Conservation (phyloP, 2,888 invertebrate species). For the Eurois occulta region DNA sequence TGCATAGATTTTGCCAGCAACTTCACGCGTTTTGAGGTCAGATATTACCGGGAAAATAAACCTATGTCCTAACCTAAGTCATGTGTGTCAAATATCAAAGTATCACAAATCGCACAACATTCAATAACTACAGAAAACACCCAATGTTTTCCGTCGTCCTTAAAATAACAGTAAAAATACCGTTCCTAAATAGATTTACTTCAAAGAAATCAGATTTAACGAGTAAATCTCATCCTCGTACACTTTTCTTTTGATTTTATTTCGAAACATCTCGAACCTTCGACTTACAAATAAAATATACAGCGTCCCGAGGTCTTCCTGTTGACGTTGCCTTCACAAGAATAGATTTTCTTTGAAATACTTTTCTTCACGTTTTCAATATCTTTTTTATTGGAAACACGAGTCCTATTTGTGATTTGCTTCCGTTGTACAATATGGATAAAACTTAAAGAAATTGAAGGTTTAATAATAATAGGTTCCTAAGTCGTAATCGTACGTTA, state of each 20-base stretch:
- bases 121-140: background rate
- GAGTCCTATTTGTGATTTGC: background rate
- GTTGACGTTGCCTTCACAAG: conserved; percentile 17
- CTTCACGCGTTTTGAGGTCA: background rate
- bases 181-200: conserved; percentile 1
- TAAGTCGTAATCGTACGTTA: too few species aligned
- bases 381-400: conserved; percentile 11
- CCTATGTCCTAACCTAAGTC: background rate
- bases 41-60: background rate
- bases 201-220: conserved; percentile 39
- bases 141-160: background rate
- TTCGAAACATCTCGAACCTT: conserved; percentile 19
- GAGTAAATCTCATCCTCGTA: conserved; percentile 8
- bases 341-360: conserved; percentile 32
- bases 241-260: conserved; percentile 12
- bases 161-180: conserved; percentile 19
- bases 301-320: conserved; percentile 28
- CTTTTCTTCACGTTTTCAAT: conserved; percentile 5
- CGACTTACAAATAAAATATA: conserved; percentile 38
- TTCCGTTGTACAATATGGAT: background rate
- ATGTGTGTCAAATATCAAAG: background rate
- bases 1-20: background rate
- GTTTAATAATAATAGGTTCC: too few species aligned
- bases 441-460: too few species aligned
- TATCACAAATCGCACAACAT: background rate